Percentiles rank a stretch among this genome's conserved stretches.
Conservation (phyloP, 2,797 vertebrate genomes). For the Spinus pinus region DNA sequence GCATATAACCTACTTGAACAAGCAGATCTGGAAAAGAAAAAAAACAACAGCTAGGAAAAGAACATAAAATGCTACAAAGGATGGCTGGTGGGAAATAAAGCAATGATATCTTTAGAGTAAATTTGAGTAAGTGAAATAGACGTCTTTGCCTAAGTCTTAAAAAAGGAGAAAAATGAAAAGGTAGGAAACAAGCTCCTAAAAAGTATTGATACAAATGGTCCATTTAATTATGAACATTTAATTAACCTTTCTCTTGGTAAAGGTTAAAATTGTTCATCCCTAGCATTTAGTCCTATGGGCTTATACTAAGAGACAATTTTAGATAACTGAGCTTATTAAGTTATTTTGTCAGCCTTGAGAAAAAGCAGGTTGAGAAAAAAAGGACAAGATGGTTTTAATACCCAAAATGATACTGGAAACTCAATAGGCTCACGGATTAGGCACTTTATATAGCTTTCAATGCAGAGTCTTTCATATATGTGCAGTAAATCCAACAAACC, state of each 20-base stretch:
- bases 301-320: not conserved
- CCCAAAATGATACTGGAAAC: not conserved
- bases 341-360: not conserved
- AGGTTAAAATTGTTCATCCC: not conserved
- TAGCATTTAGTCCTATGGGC: not conserved
- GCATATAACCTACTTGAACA: not conserved
- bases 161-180: not conserved
- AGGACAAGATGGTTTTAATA: fast-evolving
- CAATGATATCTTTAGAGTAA: not conserved
- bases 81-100: not conserved
- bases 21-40: not conserved
- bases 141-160: not conserved
- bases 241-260: not conserved
- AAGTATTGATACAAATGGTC: not conserved
- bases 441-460: not conserved
- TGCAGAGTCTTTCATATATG: not conserved
- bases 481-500: not conserved
- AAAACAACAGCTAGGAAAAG: not conserved
- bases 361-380: not conserved
- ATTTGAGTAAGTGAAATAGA: not conserved
- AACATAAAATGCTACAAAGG: not conserved
- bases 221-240: not conserved
- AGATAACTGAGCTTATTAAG: not conserved
- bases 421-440: fast-evolving
- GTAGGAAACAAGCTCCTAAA: not conserved